Evolutionary conservation across 1,140 invertebrate genomes (phyloP), one percentile per base, ranked within the genome.

Genomic region (Colletes gigas): DNA sequence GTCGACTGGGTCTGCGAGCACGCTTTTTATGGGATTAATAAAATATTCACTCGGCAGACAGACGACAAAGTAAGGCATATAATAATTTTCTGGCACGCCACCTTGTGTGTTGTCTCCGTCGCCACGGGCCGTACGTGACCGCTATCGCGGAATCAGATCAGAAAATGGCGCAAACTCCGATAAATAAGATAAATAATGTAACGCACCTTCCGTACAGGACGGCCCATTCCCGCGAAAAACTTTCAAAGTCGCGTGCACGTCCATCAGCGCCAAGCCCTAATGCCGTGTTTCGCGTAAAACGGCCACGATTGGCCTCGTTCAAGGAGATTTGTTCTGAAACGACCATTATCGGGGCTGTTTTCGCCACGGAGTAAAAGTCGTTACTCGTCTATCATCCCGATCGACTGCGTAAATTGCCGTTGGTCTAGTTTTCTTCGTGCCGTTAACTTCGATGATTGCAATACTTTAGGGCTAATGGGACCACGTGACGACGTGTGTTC

Each of bases 21-120:
- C 21, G 67, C 72, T 75, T 82, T 89, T 86, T 84, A 86, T 81
- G 84, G 74, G 76, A 86, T 89, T 88, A 88, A 92, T 91, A 86
- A 92, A 92, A 91, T 90, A 91, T 92, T 90, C 88, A 90, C 81
- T 84, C 83, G 79, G 62, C 84, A 80, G 85, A 82, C 85, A 73
- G 73, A 76, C 77, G 70, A 81, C 59, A 85, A 90, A 88, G 84
- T 91, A 90, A 91, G 88, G 85, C 82, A 84, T 89, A 84, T 87
- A 87, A 89, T 90, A 89, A 91, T 91, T 89, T 86, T 87, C 81
- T 76, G 82, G 69, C 90, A 91, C 87, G 90, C 89, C 83, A 90
- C 76, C 88, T 87, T 85, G 77, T 85, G 65, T 81, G 68, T 71
- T 81, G 70, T 85, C 82, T 87, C 69, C 82, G 78, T 60, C 77